Base-by-base conservation (phyloP, 1,140 invertebrate genomes). In the Arctopsyche grandis region DNA sequence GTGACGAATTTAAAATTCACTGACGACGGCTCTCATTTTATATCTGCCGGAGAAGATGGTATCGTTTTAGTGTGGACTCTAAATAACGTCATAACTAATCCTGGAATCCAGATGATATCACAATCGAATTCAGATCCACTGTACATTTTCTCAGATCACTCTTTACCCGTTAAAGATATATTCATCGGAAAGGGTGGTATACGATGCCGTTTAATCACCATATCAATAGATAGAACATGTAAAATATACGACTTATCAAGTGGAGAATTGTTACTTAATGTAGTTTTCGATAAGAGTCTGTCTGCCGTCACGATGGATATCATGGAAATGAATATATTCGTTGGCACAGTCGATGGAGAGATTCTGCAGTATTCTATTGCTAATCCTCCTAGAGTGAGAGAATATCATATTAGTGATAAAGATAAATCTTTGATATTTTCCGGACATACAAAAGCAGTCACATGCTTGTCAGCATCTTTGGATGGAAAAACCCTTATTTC, bases 1-100 rank as follows among this genome's bases (percentile, higher is more conserved):
- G 89, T 98, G 0, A 93, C 88, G 5, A 91, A 91, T 70, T 84
- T 98, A 3, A 90, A 90, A 82, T 96, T 96, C 84, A 93, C 91
- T 24, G 89, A 90, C 78, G 93, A 95, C 86, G 92, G 93, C 7
- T 90, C 91, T 24, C 90, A 91, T 85, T 92, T 98, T 83, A 89
- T 95, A 0, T 91, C 91, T 43, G 94, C 91, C 1, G 95, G 92
- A n/a, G 93, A 96, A 83, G 96, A 98, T 88, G 95, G 94, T 26
- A 88, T 95, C 58, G 91, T 97, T 7, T 90, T 95, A 80, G 91
- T 94, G 0, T 98, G 96, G 95, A 89, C 88, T 58, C 84, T 91
- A 19, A 85, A 85, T 0, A 84, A 86, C 44, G 84, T 88, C 0
- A 84, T 86, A 48, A 84, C 85, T 71, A 84, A 88, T 77, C 85